phyloP scores from a whole-genome alignment of 2,888 invertebrate genomes.

The Microchrysa polita region DNA sequence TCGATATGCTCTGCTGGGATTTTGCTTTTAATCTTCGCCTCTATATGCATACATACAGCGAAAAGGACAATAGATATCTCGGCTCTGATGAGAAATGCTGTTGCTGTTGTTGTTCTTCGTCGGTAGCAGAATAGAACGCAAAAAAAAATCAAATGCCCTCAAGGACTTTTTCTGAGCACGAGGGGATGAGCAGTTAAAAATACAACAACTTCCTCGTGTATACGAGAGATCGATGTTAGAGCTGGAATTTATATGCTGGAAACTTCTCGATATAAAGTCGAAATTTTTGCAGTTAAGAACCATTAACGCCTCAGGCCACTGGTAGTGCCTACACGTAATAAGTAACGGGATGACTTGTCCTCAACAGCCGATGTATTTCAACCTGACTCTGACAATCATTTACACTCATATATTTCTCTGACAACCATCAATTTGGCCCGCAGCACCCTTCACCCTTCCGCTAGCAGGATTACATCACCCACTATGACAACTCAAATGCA shows the following conservation, averaged over 20 bases:
- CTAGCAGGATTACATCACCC: not conserved
- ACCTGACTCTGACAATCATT: no score
- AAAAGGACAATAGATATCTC: conserved; percentile 23
- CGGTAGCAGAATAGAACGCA: not conserved
- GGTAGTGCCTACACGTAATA: no score
- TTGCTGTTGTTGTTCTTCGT: not conserved
- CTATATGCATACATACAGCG: conserved; percentile 24
- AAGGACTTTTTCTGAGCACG: not conserved
- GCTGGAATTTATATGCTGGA: no score
- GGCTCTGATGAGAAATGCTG: conserved; percentile 1
- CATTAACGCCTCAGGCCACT: no score
- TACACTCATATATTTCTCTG: no score
- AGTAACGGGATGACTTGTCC: no score
- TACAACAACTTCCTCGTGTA: not conserved
- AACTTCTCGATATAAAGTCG: no score
- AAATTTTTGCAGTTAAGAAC: no score
- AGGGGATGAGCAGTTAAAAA: not conserved
- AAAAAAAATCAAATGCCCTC: conserved; percentile 7
- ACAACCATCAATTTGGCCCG: no score
- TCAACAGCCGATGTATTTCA: no score
- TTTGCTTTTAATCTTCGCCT: conserved; percentile 38
- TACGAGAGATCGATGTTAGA: conserved; percentile 1
- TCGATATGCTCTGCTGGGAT: conserved; percentile 42
- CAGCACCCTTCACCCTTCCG: not conserved
- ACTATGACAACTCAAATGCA: conserved; percentile 24